These are phyloP conservation scores for Carassius gibelio DNA, from an alignment of 2,113 vertebrate species.

Conservation along the genomic window DNA sequence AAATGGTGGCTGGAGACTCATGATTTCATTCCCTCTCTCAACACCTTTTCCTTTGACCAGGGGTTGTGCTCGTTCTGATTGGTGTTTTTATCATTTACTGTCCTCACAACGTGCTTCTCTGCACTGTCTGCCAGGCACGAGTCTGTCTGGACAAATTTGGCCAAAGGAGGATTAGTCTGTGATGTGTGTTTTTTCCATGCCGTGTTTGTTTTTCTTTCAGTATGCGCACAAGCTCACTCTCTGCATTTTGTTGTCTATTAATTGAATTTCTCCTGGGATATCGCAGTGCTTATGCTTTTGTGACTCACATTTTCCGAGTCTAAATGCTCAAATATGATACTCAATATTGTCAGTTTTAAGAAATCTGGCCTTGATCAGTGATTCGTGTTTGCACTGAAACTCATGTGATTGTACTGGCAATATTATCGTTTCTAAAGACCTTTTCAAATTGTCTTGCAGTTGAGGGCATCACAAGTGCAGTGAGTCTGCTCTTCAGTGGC, in stretches of 20 bases:
- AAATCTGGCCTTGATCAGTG: neutral
- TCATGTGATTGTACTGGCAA: neutral
- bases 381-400: constrained; percentile 9
- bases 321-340: neutral
- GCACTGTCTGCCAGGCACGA: constrained; percentile 24
- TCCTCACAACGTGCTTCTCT: constrained; percentile 46
- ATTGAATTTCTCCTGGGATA: neutral
- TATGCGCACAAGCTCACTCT: constrained; percentile 10
- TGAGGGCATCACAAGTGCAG: neutral
- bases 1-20: constrained; percentile 67
- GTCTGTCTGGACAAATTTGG: constrained; percentile 41
- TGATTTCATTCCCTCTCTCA: constrained; percentile 49
- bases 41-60: constrained; percentile 52
- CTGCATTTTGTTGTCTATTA: constrained; percentile 9
- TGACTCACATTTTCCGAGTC: constrained; percentile 29
- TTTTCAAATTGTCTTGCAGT: constrained; percentile 19
- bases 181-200: constrained; percentile 2
- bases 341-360: neutral
- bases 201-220: constrained; percentile 22
- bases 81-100: constrained; percentile 64
- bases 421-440: constrained; percentile 7
- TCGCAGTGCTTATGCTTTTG: neutral
- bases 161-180: constrained; percentile 15
- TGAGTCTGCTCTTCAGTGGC: constrained; percentile 16
- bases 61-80: constrained; percentile 51